Base-by-base conservation (phyloP, 2,113 vertebrate species). In the Ophthalmolycus amberensis region DNA sequence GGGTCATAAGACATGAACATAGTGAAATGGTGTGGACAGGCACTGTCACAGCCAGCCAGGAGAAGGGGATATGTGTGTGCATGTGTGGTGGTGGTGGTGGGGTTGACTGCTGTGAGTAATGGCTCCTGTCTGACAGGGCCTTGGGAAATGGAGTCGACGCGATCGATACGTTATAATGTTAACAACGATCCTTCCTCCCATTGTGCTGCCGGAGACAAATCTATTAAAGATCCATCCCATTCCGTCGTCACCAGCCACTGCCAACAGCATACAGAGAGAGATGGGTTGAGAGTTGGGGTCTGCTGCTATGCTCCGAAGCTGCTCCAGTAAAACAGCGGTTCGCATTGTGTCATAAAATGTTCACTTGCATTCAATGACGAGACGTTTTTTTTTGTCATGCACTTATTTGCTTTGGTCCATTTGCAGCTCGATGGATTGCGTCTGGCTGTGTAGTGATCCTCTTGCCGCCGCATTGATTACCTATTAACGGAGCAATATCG, bases 101-200 rank as follows among this genome's bases (percentile, higher is more conserved):
- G 80, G 66, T 65, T 88, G 91, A 91, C 92, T 91, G 90, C 91
- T 91, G 82, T 94, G 93, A 95, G 89, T 94, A 95, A 94, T 95
- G 87, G 85, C 92, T 89, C 78, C 80, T 90, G 85, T 82, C 89
- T 84, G 90, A 93, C 88, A 90, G 79, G 75, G 89, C 93, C 91
- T 86, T 91, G 88, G 90, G 93, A 93, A 89, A 90, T 88, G 86
- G 89, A 93, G 86, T 90, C 74, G 52, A 92, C 88, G 58, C 89
- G 81, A 95, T 95, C 94, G 68, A 95, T 95, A 93, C 66, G 85
- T 95, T 93, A 94, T 94, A 94, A 95, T 95, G 94, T 94, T 95
- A 94, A 94, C 92, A 95, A 91, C 93, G 91, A 94, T 93, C 77
- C 87, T 86, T 83, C 84, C 87, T 92, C 91, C 91, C 90, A 87